Evolutionary conservation across 2,797 vertebrate species (phyloP).

Genomic region (Lutjanus argentimaculatus): DNA sequence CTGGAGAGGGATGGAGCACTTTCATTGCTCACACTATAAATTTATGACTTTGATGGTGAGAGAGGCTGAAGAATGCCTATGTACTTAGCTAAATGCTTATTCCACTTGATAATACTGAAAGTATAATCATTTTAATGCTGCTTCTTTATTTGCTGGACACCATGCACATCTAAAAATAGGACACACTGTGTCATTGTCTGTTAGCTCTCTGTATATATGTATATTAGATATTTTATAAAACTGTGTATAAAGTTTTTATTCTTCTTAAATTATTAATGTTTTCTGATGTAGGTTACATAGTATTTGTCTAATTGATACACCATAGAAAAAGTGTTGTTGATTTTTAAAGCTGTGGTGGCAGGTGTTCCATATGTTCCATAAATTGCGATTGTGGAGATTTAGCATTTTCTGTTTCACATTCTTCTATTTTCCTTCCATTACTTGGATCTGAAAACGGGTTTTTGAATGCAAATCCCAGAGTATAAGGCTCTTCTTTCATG

Average conservation of each 20-base stretch:
- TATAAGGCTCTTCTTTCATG: not conserved
- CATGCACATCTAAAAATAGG: not conserved
- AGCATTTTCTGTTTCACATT: not conserved
- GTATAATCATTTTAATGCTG: not conserved
- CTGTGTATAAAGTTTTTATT: not conserved
- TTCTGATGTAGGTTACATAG: not conserved
- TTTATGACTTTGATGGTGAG: conserved; percentile 20
- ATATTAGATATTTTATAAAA: no score
- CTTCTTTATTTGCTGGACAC: not conserved
- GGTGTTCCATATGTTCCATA: no score
- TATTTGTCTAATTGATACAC: not conserved
- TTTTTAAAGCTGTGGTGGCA: not conserved
- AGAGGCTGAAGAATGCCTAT: not conserved
- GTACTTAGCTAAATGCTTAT: conserved; percentile 18
- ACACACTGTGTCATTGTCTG: not conserved
- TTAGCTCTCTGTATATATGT: no score
- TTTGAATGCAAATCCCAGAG: not conserved
- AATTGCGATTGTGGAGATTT: not conserved
- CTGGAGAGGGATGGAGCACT: not conserved
- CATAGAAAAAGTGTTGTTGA: not conserved
- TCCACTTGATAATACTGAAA: conserved; percentile 7
- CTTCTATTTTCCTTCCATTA: not conserved
- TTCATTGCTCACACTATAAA: conserved; percentile 36
- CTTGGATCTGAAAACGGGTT: not conserved
- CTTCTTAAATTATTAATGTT: not conserved